Base-by-base conservation (phyloP, 1,140 invertebrate genomes). In the Drosophila watanabei region DNA sequence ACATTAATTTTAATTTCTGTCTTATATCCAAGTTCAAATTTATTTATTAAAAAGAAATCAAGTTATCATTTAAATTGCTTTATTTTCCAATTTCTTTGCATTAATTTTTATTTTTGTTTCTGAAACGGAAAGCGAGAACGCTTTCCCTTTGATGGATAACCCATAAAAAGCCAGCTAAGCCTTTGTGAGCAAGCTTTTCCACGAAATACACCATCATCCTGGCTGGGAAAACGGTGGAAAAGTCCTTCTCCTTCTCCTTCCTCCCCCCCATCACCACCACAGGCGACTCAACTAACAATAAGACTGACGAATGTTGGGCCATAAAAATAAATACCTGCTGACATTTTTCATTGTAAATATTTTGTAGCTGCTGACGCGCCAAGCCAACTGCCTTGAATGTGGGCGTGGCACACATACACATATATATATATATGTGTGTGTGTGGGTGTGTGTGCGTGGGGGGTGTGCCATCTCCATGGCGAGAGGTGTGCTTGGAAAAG, bases 321-420 rank as follows among this genome's bases (percentile, higher is more conserved):
- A 89, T 90, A 89, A 89, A 89, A 89, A 89, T 90, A 89, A 90
- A 89, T 89, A 89, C 86, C 86, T 90, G 86, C 86, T 89, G 86
- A 89, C 86, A 90, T 89, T 89, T 90, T 90, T 90, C 86, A 89
- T 89, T 90, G 86, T 90, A 90, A 90, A 90, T 90, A 86, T 90
- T 90, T 90, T 86, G 86, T 89, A 90, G 86, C 85, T 90, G 86
- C 79, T 90, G 79, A 86, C 86, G 86, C 82, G 86, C 82, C 69
- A 80, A 78, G 78, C 77, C 70, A 80, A 88, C 58, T 85, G 75
- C 54, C 86, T 79, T 73, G 30, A 68, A 70, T 71, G 65, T 80
- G 81, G 80, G 82, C 61, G 69, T 60, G 56, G 65, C 57, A 66
- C 9, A 46, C 16, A 46, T 24, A n/a, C 28, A 43, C 20, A 30